phyloP scores from a whole-genome alignment of 2,113 vertebrate genomes.

The Perca fluviatilis region DNA sequence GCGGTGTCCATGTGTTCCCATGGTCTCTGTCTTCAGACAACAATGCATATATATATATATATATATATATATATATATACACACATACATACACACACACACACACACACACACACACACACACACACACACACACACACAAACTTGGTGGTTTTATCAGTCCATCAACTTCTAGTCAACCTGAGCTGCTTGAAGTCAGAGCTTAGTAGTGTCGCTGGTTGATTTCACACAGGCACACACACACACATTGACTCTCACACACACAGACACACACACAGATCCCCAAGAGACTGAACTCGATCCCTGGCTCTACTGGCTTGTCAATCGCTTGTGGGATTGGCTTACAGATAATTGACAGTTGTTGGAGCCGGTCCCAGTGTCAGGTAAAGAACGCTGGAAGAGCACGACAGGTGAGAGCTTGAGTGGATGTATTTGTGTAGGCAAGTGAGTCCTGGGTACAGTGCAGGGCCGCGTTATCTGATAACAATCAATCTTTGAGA shows the following conservation, averaged over 20 bases:
- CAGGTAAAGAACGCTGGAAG: slow-evolving; percentile 81
- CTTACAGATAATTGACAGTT: slow-evolving; percentile 90
- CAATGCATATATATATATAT: no score
- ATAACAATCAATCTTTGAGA: slow-evolving; percentile 32
- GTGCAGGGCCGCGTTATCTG: slow-evolving; percentile 23
- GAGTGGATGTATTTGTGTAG: slow-evolving; percentile 49
- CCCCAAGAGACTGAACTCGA: slow-evolving; percentile 89
- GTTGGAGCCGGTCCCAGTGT: slow-evolving; percentile 85
- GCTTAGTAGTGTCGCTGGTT: slow-evolving; percentile 87
- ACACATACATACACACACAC: slow-evolving; percentile 20
- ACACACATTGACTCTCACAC: slow-evolving; percentile 21
- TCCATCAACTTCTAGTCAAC: slow-evolving; percentile 77
- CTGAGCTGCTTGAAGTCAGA: slow-evolving; percentile 83
- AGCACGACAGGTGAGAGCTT: slow-evolving; percentile 66
- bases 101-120: slow-evolving; percentile 30
- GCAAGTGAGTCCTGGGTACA: slow-evolving; percentile 42
- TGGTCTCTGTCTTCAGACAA: slow-evolving; percentile 44
- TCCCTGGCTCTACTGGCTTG: slow-evolving; percentile 80
- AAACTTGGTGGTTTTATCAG: slow-evolving; percentile 71
- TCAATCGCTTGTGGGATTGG: slow-evolving; percentile 86
- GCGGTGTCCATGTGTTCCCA: slow-evolving; percentile 50
- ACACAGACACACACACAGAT: slow-evolving; percentile 85
- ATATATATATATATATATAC: no score
- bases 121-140: slow-evolving; percentile 35
- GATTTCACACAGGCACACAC: slow-evolving; percentile 78